A percentile compares a stretch with the other conserved stretches of the same genome.
These are phyloP conservation scores for Rostratula benghalensis DNA, from an alignment of 2,113 vertebrate species.

Conservation along the genomic window DNA sequence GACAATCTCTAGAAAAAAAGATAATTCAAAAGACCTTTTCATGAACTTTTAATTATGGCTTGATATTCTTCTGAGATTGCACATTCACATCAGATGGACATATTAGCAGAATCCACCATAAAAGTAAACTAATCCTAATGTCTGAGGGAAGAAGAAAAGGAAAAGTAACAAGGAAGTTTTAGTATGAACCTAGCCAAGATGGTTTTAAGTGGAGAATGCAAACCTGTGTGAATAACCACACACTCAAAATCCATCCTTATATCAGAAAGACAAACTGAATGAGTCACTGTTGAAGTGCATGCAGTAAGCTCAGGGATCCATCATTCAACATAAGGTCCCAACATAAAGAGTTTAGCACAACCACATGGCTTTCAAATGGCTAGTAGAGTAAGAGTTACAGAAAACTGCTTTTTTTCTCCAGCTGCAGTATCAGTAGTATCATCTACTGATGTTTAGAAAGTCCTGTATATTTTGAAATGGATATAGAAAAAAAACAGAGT, in stretches of 20 bases:
- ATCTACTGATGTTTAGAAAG: neutral
- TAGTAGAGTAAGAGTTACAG: neutral
- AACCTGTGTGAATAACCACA: neutral
- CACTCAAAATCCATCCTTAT: neutral
- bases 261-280: neutral
- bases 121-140: neutral
- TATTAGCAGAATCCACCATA: neutral
- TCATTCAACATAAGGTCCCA: neutral
- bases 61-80: neutral
- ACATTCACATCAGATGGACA: neutral
- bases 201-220: neutral
- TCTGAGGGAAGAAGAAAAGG: neutral
- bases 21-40: neutral
- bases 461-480: neutral
- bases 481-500: neutral
- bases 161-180: neutral
- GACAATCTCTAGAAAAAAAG: neutral
- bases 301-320: neutral
- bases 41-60: neutral
- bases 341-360: neutral
- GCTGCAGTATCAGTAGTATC: neutral
- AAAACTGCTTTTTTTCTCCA: neutral
- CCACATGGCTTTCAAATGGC: neutral
- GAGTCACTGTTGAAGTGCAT: neutral
- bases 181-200: neutral